A percentile compares a stretch with the other conserved stretches of the same genome.
Evolutionary conservation across 2,113 vertebrate species (phyloP).

Genomic region (Cavia aperea): DNA sequence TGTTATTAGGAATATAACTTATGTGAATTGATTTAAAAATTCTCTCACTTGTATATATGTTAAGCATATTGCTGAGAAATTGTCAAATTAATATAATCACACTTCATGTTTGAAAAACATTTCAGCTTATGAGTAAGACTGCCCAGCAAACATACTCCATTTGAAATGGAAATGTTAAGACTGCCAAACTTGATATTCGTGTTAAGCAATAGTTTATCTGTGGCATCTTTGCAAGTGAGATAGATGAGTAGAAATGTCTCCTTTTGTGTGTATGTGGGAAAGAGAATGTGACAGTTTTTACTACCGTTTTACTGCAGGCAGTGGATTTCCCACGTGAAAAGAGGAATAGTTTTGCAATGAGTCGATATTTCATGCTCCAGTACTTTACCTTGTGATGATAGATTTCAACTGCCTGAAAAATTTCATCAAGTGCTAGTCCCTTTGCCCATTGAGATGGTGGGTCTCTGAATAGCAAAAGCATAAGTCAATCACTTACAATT

Average conservation of each 20-base stretch:
- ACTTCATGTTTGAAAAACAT: constrained; percentile 58
- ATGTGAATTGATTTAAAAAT: constrained; percentile 44
- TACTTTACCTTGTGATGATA: background rate
- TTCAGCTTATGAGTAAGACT: constrained; percentile 36
- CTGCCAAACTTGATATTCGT: background rate
- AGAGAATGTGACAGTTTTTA: background rate
- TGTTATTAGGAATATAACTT: constrained; percentile 53
- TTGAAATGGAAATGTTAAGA: constrained; percentile 29
- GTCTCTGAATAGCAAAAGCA: background rate
- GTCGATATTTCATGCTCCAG: background rate
- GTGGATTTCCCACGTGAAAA: background rate
- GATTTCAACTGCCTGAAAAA: background rate
- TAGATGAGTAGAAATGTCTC: background rate
- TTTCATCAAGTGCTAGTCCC: background rate
- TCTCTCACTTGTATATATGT: constrained; percentile 44
- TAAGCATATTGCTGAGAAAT: constrained; percentile 54
- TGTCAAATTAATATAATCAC: constrained; percentile 53
- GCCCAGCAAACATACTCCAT: background rate
- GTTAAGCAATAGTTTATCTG: background rate
- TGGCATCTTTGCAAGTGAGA: background rate
- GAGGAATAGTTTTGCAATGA: background rate
- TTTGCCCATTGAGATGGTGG: background rate
- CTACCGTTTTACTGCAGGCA: background rate
- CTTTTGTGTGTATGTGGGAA: background rate
- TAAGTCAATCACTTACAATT: background rate